A percentile compares a stretch with the other conserved stretches of the same genome.
Conservation (phyloP, 1,140 invertebrate species). For the Magallana angulata region DNA sequence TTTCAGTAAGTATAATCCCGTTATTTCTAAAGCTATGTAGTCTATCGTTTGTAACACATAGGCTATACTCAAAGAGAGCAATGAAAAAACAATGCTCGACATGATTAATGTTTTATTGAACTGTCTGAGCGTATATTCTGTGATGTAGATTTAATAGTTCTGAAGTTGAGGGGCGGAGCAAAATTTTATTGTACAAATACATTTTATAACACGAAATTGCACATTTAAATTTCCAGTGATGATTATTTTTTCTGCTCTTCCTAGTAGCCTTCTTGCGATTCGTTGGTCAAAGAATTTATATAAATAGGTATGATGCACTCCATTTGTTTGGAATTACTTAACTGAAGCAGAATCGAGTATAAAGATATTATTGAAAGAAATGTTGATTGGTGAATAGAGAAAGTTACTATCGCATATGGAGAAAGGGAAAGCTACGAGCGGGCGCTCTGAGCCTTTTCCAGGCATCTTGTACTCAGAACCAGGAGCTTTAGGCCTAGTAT, state of each 20-base stretch:
- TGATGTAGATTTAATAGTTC: no score
- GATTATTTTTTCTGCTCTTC: not conserved
- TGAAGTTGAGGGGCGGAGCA: not conserved
- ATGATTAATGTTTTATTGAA: not conserved
- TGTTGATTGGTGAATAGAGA: no score
- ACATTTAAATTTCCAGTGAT: not conserved
- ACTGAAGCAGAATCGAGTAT: no score
- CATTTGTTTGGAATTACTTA: no score
- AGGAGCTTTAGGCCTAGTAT: slow-evolving; percentile 67
- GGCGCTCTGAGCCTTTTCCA: slow-evolving; percentile 61
- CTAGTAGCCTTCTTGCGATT: not conserved
- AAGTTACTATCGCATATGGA: not conserved
- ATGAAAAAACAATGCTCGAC: not conserved
- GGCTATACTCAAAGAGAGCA: not conserved
- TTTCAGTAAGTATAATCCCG: not conserved
- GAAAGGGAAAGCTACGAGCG: slow-evolving; percentile 42
- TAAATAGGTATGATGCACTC: no score
- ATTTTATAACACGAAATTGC: not conserved
- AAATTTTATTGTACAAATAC: not conserved
- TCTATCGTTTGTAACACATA: not conserved
- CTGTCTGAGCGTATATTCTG: not conserved
- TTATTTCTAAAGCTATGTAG: not conserved
- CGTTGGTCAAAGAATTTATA: not conserved
- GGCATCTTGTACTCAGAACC: slow-evolving; percentile 70
- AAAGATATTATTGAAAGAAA: no score